Evolutionary conservation across 1,140 invertebrate species (phyloP).

Genomic region (Drosophila mojavensis): DNA sequence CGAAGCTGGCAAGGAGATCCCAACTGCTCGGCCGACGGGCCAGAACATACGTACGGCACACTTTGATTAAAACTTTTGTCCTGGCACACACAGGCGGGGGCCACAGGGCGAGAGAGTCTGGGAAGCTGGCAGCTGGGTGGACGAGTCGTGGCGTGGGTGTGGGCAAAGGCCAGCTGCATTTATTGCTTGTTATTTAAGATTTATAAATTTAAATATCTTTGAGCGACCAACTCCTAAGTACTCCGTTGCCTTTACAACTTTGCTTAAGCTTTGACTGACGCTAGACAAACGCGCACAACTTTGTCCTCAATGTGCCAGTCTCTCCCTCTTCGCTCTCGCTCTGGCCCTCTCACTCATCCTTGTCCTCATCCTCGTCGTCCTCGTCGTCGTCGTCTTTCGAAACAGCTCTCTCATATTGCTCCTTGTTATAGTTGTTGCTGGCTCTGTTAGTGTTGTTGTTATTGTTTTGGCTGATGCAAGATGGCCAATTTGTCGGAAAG

Average conservation of each 20-base stretch:
- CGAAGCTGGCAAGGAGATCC: background rate
- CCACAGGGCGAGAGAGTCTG: background rate
- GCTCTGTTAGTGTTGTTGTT: background rate
- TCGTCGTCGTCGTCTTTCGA: constrained; percentile 1
- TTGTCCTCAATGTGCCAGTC: constrained; percentile 49
- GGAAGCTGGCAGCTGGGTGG: background rate
- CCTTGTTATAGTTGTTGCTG: constrained; percentile 7
- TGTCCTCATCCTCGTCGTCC: constrained; percentile 2
- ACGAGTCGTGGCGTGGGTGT: too few species aligned
- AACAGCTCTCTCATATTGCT: constrained; percentile 3
- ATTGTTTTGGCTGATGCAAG: constrained; percentile 30
- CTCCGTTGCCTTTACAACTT: constrained; percentile 62
- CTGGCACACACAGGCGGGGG: constrained; percentile 4
- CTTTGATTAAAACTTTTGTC: constrained; percentile 72
- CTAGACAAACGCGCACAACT: constrained; percentile 73
- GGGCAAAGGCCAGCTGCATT: constrained; percentile 59
- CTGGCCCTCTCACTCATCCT: too few species aligned
- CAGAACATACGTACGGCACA: constrained; percentile 53
- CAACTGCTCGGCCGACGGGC: background rate
- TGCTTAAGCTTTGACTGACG: constrained; percentile 68
- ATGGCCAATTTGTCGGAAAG: constrained; percentile 64
- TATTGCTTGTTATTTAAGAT: constrained; percentile 80
- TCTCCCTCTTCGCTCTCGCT: background rate
- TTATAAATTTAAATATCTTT: constrained; percentile 81
- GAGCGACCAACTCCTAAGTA: constrained; percentile 72